A percentile compares a stretch with the other conserved stretches of the same genome.
phyloP scores from a whole-genome alignment of 2,797 vertebrate genomes.

The Octomys mimax region DNA sequence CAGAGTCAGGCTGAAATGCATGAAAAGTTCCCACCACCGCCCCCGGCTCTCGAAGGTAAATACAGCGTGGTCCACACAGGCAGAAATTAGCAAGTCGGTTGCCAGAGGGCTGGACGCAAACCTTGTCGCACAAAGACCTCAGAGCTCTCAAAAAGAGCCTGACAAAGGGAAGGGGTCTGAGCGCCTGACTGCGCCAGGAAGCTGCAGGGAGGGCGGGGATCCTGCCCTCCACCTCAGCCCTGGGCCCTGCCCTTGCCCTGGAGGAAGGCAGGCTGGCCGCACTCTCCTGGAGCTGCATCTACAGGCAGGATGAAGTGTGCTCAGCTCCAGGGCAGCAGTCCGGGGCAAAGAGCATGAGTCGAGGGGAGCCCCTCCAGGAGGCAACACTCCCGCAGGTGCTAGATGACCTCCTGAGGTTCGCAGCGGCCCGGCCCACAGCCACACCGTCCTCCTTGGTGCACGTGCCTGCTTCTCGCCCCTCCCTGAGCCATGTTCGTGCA shows the following conservation, averaged over 20 bases:
- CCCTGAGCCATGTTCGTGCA: rapidly evolving
- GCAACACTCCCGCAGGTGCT: no score
- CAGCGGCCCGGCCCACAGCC: background rate
- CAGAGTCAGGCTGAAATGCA: background rate
- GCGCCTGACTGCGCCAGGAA: background rate
- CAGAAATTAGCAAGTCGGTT: background rate
- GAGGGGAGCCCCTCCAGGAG: rapidly evolving
- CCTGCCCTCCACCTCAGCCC: rapidly evolving
- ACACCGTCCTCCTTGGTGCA: background rate
- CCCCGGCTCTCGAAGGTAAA: background rate
- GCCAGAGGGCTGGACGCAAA: rapidly evolving
- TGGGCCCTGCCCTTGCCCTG: background rate
- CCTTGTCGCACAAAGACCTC: no score
- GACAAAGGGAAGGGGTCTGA: rapidly evolving
- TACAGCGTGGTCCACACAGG: background rate
- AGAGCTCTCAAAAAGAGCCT: no score
- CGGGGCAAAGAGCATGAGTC: no score
- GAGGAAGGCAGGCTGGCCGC: background rate
- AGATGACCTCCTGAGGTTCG: no score
- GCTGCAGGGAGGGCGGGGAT: background rate
- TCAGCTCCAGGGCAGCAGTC: no score
- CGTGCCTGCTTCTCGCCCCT: background rate
- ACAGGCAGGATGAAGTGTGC: background rate
- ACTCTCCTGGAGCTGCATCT: background rate
- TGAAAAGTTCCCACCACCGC: background rate